Percentiles rank a stretch among this genome's conserved stretches.
Conservation (phyloP, 2,888 invertebrate species). For the Linnaemya tessellans region DNA sequence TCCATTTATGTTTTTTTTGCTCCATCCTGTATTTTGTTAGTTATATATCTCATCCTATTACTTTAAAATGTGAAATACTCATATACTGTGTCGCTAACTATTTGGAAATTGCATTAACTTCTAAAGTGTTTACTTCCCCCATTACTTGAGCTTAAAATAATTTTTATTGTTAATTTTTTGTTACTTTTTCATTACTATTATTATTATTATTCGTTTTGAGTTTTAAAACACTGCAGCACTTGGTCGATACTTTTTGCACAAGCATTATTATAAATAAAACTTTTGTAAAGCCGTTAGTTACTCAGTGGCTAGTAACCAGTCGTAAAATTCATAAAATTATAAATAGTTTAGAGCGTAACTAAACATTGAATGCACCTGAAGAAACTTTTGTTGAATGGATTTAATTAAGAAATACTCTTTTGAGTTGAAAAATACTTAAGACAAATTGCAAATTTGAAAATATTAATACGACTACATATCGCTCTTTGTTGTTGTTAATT, state of each 20-base stretch:
- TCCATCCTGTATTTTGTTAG: no score
- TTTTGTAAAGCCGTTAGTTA: conserved; percentile 54
- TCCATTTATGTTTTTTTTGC: no score
- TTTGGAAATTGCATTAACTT: neutral
- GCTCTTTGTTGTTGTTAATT: neutral
- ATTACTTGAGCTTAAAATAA: conserved; percentile 21
- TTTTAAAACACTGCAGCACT: conserved; percentile 44
- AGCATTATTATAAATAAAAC: conserved; percentile 57
- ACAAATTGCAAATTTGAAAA: neutral
- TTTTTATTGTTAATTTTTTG: neutral
- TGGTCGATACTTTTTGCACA: conserved; percentile 52
- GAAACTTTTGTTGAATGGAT: conserved; percentile 8
- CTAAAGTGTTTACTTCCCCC: conserved; percentile 37
- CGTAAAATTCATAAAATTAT: conserved; percentile 16
- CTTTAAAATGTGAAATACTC: no score
- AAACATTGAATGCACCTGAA: conserved; percentile 26
- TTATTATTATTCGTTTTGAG: conserved; percentile 28
- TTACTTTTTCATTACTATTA: conserved; percentile 9
- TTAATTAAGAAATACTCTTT: neutral
- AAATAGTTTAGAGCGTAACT: conserved; percentile 40
- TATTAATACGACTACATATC: neutral
- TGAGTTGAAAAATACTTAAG: neutral
- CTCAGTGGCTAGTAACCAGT: conserved; percentile 47
- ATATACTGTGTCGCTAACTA: no score
- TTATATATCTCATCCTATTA: no score